These are phyloP conservation scores for Diaphora mendica DNA, from an alignment of 2,888 invertebrate genomes.

Conservation along the genomic window DNA sequence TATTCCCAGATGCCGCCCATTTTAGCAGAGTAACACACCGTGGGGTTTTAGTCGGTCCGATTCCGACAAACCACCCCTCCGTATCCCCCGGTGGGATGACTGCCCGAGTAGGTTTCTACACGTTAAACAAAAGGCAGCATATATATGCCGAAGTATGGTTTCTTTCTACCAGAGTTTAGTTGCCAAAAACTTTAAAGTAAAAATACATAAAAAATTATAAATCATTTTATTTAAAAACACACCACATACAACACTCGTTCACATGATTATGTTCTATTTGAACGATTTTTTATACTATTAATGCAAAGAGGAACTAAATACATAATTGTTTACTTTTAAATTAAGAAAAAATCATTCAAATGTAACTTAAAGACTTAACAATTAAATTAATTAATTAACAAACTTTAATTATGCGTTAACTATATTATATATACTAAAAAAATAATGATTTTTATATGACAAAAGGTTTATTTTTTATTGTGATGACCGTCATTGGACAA, in stretches of 20 bases:
- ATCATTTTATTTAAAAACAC: constrained; percentile 74
- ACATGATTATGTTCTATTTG: constrained; percentile 47
- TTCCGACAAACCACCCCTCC: no score
- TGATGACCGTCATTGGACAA: neutral
- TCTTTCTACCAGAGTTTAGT: no score
- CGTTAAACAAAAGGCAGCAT: no score
- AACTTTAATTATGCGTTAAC: constrained; percentile 40
- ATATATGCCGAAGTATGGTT: no score
- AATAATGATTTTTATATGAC: neutral
- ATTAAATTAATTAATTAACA: constrained; percentile 34
- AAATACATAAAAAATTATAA: constrained; percentile 59
- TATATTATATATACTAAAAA: no score
- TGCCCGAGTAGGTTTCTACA: no score
- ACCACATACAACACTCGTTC: constrained; percentile 66
- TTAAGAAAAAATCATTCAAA: constrained; percentile 43
- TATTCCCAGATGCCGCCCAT: no score
- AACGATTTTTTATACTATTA: constrained; percentile 37
- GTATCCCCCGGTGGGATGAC: no score
- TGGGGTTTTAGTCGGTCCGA: no score
- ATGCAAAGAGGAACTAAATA: constrained; percentile 43
- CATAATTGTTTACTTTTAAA: constrained; percentile 31
- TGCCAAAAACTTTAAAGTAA: constrained; percentile 21
- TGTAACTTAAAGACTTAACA: constrained; percentile 37
- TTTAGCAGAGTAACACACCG: no score
- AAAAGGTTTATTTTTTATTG: neutral